Evolutionary conservation across 2,888 invertebrate genomes (phyloP).

Genomic region (Polydrusus tereticollis): DNA sequence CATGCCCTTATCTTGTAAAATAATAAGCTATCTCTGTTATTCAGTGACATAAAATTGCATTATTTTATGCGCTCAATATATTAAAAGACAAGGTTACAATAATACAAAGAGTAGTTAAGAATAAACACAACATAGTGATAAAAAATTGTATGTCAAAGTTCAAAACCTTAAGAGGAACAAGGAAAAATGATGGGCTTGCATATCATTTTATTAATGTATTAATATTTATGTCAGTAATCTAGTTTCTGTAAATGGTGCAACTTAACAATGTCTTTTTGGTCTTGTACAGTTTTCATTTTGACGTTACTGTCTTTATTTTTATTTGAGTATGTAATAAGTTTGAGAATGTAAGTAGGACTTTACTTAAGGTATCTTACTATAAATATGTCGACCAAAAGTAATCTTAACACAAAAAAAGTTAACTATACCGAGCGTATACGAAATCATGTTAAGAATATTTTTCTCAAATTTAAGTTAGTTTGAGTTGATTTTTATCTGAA

Average conservation of each 20-base stretch:
- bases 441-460: too few relatives aligned
- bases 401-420: too few relatives aligned
- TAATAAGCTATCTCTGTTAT: too few relatives aligned
- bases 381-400: too few relatives aligned
- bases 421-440: too few relatives aligned
- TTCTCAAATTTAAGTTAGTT: too few relatives aligned
- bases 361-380: not conserved
- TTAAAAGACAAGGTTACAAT: conserved; percentile 14
- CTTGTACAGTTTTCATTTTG: not conserved
- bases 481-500: too few relatives aligned
- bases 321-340: not conserved
- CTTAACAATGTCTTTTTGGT: not conserved
- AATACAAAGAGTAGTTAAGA: not conserved
- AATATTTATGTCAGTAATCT: not conserved
- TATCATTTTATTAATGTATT: not conserved
- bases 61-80: not conserved
- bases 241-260: not conserved
- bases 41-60: conserved; percentile 9
- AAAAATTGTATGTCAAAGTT: conserved; percentile 4
- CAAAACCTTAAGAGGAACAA: conserved; percentile 6
- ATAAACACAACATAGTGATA: not conserved
- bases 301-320: not conserved
- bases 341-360: not conserved
- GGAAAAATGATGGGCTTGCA: not conserved
- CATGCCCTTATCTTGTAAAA: too few relatives aligned